Evolutionary conservation across 2,888 invertebrate species (phyloP), one percentile per base, ranked within the genome.

Genomic region (Agrochola lota): DNA sequence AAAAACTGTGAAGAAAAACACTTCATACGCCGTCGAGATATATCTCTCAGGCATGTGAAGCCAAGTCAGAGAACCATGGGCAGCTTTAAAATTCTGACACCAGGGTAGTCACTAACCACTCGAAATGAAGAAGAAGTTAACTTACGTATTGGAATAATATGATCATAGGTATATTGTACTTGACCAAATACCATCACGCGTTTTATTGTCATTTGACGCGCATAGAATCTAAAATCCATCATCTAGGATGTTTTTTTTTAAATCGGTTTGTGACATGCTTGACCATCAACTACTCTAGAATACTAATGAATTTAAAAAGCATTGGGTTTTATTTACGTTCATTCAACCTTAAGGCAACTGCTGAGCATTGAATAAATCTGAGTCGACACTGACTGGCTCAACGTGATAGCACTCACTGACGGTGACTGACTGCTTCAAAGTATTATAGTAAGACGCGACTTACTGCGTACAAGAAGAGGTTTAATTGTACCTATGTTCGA

Each of bases 141-240:
- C 35, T 17, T 49, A 30, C 4, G 17, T 23, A 57, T 62, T 35
- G 17, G 26, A 17, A 62, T 12, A 17, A 43, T n/a, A 43, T 77
- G 20, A 23, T 35, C 46, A 46, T 46, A 12, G 46, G 17, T 49
- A 35, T 40, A 0, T 35, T 20, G 12, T 59, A 26, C 17, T 55
- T 57, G 2, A 35, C 7, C 35, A 35, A 70, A 84, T 82, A 59
- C 0, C 17, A 49, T 63, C 73, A 84, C 80, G 81, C 11, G 49
- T 70, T 69, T 15, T 66, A 40, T 15, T 46, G 67, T 71, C 66
- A 60, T 71, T 62, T 17, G 9, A 71, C 49, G 40, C 26, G 70
- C 9, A 57, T 57, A 6, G 72, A 83, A 78, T 78, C 4, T 26
- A 60, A 46, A 72, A 66, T 49, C 8, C 2, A 43, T 8, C 0